Evolutionary conservation across 2,888 invertebrate genomes (phyloP).

Genomic region (Pyrocoelia pectoralis): DNA sequence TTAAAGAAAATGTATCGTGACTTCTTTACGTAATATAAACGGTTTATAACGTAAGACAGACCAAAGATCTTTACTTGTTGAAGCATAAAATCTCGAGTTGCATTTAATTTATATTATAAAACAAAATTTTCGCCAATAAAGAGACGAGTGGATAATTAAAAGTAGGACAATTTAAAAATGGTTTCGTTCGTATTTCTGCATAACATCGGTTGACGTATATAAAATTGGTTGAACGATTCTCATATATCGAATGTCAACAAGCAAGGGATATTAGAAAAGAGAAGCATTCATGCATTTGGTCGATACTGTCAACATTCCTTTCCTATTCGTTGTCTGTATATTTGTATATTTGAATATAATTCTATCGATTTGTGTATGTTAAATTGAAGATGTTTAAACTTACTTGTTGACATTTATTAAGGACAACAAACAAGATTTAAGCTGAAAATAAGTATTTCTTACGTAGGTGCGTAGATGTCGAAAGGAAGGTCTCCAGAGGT

Average conservation of each 20-base stretch:
- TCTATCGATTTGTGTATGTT: neutral
- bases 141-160: neutral
- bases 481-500: too few species aligned
- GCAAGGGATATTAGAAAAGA: neutral
- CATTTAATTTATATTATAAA: too few species aligned
- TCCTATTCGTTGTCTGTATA: neutral
- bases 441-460: neutral
- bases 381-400: neutral
- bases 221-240: constrained; percentile 7
- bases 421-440: neutral
- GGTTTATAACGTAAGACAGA: too few species aligned
- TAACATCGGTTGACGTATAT: constrained; percentile 1
- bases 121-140: neutral
- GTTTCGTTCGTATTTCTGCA: neutral
- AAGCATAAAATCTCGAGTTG: too few species aligned
- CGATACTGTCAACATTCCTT: constrained; percentile 2
- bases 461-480: too few species aligned
- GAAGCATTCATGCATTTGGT: neutral
- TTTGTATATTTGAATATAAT: neutral
- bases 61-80: too few species aligned
- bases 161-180: neutral
- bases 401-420: too few species aligned
- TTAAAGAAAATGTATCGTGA: neutral
- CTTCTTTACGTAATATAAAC: too few species aligned
- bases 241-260: constrained; percentile 6